Conservation (phyloP, 2,797 vertebrate genomes). For the Acrossocheilus wenchowensis region DNA sequence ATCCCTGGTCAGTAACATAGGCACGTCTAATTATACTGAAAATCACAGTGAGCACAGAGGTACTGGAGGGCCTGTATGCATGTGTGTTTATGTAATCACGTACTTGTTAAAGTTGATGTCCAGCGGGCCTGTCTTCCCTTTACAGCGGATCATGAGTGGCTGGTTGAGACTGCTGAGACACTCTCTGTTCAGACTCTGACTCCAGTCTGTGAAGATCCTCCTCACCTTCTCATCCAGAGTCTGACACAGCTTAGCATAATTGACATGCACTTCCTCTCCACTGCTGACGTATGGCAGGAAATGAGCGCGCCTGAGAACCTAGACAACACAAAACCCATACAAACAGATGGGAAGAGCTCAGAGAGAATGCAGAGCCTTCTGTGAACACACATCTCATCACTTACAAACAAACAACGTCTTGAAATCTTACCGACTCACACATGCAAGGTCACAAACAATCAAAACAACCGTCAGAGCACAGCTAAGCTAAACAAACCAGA, state of each 20-base stretch:
- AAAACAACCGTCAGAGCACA: conserved; percentile 4
- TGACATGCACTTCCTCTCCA: conserved; percentile 69
- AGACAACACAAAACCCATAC: conserved; percentile 26
- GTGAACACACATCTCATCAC: conserved; percentile 10
- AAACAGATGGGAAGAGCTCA: not conserved
- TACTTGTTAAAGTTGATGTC: conserved; percentile 88
- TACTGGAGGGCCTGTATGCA: conserved; percentile 4
- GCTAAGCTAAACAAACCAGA: conserved; percentile 13
- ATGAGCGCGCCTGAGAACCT: conserved; percentile 78
- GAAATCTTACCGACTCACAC: conserved; percentile 10
- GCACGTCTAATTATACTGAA: not conserved
- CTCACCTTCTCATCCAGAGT: conserved; percentile 81
- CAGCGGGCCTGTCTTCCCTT: conserved; percentile 75
- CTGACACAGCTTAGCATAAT: conserved; percentile 74
- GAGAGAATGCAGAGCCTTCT: not conserved
- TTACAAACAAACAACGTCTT: conserved; percentile 39
- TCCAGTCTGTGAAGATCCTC: conserved; percentile 80
- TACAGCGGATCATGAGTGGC: conserved; percentile 77
- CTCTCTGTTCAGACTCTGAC: conserved; percentile 76
- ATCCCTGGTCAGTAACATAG: not conserved
- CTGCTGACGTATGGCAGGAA: conserved; percentile 76
- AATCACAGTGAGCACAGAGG: conserved; percentile 9
- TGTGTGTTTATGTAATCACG: conserved; percentile 23
- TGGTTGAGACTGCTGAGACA: conserved; percentile 77
- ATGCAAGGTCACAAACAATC: conserved; percentile 19